These are phyloP conservation scores for Drosophila barbarae DNA, from an alignment of 2,888 invertebrate species.

Conservation along the genomic window DNA sequence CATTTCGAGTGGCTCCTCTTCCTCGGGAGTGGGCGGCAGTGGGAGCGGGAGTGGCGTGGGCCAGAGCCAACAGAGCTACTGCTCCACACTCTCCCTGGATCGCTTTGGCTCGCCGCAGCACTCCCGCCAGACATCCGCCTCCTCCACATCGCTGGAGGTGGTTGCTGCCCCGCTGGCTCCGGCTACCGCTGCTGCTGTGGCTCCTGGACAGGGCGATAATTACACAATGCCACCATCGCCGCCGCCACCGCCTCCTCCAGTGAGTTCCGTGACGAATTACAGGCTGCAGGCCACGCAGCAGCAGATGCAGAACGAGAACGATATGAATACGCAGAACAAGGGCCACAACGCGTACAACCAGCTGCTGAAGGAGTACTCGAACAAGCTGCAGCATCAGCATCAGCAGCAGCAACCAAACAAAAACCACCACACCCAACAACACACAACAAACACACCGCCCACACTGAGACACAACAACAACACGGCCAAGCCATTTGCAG, in stretches of 20 bases:
- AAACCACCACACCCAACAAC: constrained; percentile 32
- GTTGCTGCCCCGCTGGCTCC: constrained; percentile 6
- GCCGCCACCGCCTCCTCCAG: constrained; percentile 61
- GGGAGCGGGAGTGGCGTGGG: constrained; percentile 45
- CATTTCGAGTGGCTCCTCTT: constrained; percentile 73
- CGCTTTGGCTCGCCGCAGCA: constrained; percentile 72
- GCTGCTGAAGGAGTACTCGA: constrained; percentile 77
- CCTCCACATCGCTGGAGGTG: constrained; percentile 69
- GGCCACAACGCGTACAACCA: constrained; percentile 77
- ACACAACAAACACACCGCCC: constrained; percentile 42
- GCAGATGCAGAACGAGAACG: constrained; percentile 74
- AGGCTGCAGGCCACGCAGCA: constrained; percentile 43
- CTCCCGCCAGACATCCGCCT: constrained; percentile 75
- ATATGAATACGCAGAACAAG: constrained; percentile 78
- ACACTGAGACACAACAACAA: constrained; percentile 45
- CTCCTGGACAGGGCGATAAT: constrained; percentile 52
- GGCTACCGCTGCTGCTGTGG: not conserved
- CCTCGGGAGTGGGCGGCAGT: constrained; percentile 71
- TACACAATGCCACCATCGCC: constrained; percentile 62
- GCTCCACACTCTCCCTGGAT: constrained; percentile 71
- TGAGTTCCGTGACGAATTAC: constrained; percentile 45
- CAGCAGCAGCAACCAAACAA: constrained; percentile 45
- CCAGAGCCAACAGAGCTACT: constrained; percentile 36
- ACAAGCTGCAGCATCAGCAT: constrained; percentile 65
- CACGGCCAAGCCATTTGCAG: constrained; percentile 48